phyloP scores from a whole-genome alignment of 2,113 vertebrate genomes.

The Calonectris borealis region DNA sequence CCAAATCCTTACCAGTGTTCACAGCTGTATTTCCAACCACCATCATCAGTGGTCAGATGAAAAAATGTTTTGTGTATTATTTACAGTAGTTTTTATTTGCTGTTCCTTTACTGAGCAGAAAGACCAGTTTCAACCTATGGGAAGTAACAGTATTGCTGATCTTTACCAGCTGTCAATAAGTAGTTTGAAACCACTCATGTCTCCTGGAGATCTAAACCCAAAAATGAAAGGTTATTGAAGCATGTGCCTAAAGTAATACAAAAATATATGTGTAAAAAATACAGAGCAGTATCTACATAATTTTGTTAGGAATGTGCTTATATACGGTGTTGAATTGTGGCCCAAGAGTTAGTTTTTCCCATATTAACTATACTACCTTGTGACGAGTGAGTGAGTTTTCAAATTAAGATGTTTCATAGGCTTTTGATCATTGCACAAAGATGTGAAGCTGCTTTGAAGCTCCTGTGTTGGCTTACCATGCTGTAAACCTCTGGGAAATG shows the following conservation, averaged over 20 bases:
- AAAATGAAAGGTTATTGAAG: background rate
- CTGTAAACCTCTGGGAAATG: background rate
- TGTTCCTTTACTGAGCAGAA: background rate
- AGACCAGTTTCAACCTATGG: background rate
- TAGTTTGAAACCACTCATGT: background rate
- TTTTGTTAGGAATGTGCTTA: background rate
- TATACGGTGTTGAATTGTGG: background rate
- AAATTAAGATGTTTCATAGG: background rate
- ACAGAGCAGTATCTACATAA: background rate
- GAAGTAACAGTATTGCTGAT: background rate
- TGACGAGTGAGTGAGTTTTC: background rate
- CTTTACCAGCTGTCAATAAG: background rate
- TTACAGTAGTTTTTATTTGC: background rate
- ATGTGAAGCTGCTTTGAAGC: background rate
- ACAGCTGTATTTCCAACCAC: accelerated
- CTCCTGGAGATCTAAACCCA: background rate
- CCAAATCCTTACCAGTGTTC: background rate
- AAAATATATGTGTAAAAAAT: background rate
- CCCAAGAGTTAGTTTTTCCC: background rate
- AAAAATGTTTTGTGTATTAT: background rate
- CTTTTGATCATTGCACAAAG: background rate
- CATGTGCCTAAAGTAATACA: background rate
- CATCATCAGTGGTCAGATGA: background rate
- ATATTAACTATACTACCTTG: background rate
- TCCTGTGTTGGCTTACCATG: background rate